Base-by-base conservation (phyloP, 2,888 invertebrate genomes). In the Drosophila trichaetosa region DNA sequence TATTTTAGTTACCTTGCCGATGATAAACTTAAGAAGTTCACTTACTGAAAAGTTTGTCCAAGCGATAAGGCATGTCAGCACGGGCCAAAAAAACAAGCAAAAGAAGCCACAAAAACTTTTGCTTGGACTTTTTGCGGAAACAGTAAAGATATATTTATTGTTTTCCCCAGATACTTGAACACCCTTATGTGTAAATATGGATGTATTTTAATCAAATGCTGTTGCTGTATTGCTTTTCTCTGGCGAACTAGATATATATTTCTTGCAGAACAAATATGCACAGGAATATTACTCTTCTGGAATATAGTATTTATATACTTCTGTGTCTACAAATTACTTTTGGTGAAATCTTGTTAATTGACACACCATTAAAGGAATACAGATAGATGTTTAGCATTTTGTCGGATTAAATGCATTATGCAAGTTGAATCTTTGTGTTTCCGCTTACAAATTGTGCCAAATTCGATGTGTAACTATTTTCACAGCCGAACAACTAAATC, bases 401-500 rank as follows among this genome's bases (percentile, higher is more conserved):
- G 13, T 11, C 10, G 24, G 27, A 34, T 42, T 58, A 27, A 58
- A 42, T 58, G n/a, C 38, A 42, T 24, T 38, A 34, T 67, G 21
- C 31, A 33, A 59, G 4, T 59, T 54, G 11, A 64, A 54, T 67
- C 46, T 57, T 60, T 56, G 36, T 18, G 16, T 56, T 54, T 6
- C 8, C 2, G n/a, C 38, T 31, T 71, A 79, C 59, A 75, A 80
- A 74, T 76, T 62, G 69, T 63, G 56, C 46, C 34, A 62, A 68
- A 63, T 76, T 79, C 72, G 60, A 59, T 63, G 59, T 21, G 42
- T 58, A 70, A 72, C 57, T 66, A 38, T 70, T 70, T 68, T 31
- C n/a, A 33, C 31, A 53, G 48, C 18, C 52, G 40, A 38, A 31
- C 18, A 74, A 40, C 68, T 80, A 65, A 88, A 86, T 83, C 70